Base-by-base conservation (phyloP, 2,888 invertebrate genomes). In the Junonia oenone region DNA sequence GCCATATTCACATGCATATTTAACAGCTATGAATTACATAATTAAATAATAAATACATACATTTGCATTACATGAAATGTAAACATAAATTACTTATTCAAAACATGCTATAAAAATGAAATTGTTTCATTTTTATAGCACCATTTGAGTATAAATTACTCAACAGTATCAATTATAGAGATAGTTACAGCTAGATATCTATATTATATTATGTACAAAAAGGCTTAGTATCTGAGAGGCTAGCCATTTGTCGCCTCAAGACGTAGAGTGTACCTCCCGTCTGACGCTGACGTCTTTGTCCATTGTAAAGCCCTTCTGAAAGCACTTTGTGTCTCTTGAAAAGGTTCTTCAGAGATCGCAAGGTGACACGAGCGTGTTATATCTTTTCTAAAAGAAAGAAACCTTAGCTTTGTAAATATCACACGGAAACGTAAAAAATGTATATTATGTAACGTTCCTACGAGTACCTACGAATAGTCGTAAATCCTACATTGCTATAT, bases 251-350 rank as follows among this genome's bases (percentile, higher is more conserved):
- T 45, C 43, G 53, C 53, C 50, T 53, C 22, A 45, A 53, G 56
- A 66, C 65, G 66, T 68, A 61, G 66, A 63, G 67, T 63, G 63
- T 66, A 45, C 52, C 55, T 53, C 63, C 58, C 54, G 67, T 64
- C 64, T 66, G 64, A 68, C 67, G 64, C 64, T 61, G 65, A 50
- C 66, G 63, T 71, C 73, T 75, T 76, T 72, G 72, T 73, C 69
- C 71, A 72, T 75, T 78, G 73, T 69, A 62, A 63, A 65, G 73
- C 65, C 68, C 71, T 73, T 66, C 67, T 75, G 67, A 69, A 75
- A 74, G 72, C 71, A 72, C 78, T 79, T 78, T 77, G 73, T 76
- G 72, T 69, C 69, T 68, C 67, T 66, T 76, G 74, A 73, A 76
- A 65, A 76, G 75, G 71, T 69, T 65, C 71, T 71, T 66, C 67